Conservation (phyloP, 2,113 vertebrate species). For the Mesitornis unicolor region DNA sequence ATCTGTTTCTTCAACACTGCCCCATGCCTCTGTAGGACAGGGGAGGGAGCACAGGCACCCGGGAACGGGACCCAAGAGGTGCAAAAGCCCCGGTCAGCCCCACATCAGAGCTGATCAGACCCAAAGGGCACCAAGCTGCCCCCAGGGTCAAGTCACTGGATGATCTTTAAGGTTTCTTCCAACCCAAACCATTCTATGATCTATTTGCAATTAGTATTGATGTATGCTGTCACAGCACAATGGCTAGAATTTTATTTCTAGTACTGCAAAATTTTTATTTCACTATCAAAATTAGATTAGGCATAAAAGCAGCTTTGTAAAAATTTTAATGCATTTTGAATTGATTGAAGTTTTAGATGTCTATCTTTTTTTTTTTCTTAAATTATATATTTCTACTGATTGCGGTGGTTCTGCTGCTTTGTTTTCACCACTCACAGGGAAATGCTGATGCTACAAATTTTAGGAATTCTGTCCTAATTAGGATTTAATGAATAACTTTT, state of each 20-base stretch:
- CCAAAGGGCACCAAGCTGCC: too few species aligned
- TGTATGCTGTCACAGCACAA: neutral
- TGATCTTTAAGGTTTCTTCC: too few species aligned
- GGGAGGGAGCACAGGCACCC: too few species aligned
- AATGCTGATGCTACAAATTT: neutral
- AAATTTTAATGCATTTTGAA: neutral
- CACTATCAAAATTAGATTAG: neutral
- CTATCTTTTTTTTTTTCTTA: neutral
- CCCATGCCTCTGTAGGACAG: too few species aligned
- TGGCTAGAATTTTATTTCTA: neutral
- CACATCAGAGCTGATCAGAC: too few species aligned
- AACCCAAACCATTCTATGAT: too few species aligned
- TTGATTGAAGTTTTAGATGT: neutral
- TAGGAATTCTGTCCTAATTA: neutral
- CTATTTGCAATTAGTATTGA: neutral
- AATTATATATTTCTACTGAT: neutral
- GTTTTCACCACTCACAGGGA: neutral
- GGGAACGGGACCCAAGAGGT: too few species aligned
- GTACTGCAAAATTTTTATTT: neutral
- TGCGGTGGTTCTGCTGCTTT: neutral
- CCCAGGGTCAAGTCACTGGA: too few species aligned
- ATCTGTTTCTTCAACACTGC: too few species aligned
- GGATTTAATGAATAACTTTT: neutral
- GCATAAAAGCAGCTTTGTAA: neutral
- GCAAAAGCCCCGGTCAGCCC: too few species aligned